Conservation (phyloP, 2,797 vertebrate species). For the Antrozous pallidus region DNA sequence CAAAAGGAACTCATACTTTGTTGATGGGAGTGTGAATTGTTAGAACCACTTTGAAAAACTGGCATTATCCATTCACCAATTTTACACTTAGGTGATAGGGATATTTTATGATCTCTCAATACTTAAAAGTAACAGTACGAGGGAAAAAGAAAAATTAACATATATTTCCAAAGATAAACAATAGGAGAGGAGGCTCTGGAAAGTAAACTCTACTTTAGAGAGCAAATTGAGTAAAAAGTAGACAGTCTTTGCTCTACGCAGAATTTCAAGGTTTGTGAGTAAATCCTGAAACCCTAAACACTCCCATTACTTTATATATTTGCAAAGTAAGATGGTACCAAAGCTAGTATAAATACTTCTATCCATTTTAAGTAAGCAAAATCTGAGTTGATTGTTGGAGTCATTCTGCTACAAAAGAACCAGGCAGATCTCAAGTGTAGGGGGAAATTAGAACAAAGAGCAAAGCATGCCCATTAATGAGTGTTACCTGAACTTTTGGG, state of each 20-base stretch:
- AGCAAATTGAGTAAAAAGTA: neutral
- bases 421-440: neutral
- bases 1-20: neutral
- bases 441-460: neutral
- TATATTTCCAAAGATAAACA: neutral
- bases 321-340: neutral
- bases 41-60: neutral
- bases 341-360: neutral
- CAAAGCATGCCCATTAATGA: neutral
- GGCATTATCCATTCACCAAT: neutral
- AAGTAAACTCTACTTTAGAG: neutral
- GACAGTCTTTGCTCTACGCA: neutral
- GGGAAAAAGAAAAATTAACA: neutral
- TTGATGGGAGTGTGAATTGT: neutral
- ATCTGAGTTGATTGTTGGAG: neutral
- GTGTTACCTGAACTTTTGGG: neutral
- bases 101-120: neutral
- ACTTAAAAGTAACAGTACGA: neutral
- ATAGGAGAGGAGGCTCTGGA: neutral
- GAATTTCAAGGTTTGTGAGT: conserved; percentile 9
- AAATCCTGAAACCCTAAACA: conserved; percentile 7
- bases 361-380: neutral
- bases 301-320: neutral
- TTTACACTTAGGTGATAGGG: neutral
- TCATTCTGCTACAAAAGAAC: neutral